phyloP scores from a whole-genome alignment of 2,888 invertebrate genomes.

The Venusia cambrica region DNA sequence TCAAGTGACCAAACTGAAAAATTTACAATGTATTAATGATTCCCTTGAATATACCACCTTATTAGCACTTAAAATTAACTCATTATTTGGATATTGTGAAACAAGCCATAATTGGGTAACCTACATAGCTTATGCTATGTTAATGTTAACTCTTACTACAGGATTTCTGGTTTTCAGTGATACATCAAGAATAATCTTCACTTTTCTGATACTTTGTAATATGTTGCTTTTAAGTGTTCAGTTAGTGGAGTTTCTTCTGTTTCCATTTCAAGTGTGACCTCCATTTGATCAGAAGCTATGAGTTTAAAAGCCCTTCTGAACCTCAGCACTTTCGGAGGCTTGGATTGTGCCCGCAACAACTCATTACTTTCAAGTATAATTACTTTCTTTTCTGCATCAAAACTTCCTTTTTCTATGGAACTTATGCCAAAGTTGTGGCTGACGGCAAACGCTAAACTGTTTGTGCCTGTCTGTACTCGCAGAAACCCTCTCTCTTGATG shows the following conservation, averaged over 20 bases:
- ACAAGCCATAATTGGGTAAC: no score
- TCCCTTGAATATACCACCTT: no score
- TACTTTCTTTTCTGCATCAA: slow-evolving; percentile 64
- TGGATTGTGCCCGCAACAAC: slow-evolving; percentile 52
- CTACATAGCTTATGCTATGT: no score
- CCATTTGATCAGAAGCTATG: slow-evolving; percentile 51
- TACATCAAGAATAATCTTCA: slow-evolving; percentile 1
- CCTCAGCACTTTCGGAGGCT: slow-evolving; percentile 73
- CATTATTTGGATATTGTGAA: no score
- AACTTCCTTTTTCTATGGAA: slow-evolving; percentile 80
- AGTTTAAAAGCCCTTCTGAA: slow-evolving; percentile 61
- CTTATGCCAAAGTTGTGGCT: slow-evolving; percentile 84
- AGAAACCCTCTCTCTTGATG: slow-evolving; percentile 84
- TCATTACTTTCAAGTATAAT: slow-evolving; percentile 66
- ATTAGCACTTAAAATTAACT: no score
- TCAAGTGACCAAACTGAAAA: no score
- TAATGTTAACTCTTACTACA: no score
- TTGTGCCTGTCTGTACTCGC: slow-evolving; percentile 77
- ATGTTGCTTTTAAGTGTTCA: slow-evolving; percentile 78
- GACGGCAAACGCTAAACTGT: slow-evolving; percentile 74
- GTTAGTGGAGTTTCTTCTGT: slow-evolving; percentile 76
- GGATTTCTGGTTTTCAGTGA: no score
- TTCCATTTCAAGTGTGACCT: slow-evolving; percentile 75
- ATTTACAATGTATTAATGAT: no score
- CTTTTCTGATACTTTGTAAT: slow-evolving; percentile 49